These are phyloP conservation scores for Anorthoa munda DNA, from an alignment of 2,888 invertebrate genomes.

Conservation along the genomic window DNA sequence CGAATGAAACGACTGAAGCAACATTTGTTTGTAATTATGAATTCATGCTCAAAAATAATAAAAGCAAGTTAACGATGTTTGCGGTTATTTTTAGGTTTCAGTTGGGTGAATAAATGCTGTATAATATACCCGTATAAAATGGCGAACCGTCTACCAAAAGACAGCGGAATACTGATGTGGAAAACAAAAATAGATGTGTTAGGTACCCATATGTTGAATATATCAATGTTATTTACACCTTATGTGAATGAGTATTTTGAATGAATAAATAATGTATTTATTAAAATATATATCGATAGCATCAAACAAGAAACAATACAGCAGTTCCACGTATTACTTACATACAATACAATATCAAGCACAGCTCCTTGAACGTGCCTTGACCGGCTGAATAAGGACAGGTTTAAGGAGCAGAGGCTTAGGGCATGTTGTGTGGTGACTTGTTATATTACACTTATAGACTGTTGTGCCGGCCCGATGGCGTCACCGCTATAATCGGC, in stretches of 20 bases:
- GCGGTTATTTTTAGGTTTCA: conserved; percentile 20
- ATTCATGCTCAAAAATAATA: conserved; percentile 40
- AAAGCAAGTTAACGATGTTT: conserved; percentile 10
- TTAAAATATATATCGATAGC: conserved; percentile 36
- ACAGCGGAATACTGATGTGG: neutral
- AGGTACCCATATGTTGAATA: neutral
- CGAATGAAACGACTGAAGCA: conserved; percentile 28
- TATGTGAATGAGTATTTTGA: conserved; percentile 20
- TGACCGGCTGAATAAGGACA: conserved; percentile 67
- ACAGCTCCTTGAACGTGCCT: conserved; percentile 64
- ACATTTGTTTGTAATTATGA: conserved; percentile 54
- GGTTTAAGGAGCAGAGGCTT: conserved; percentile 65
- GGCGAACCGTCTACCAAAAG: conserved; percentile 2
- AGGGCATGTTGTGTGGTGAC: conserved; percentile 63
- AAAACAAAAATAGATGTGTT: neutral
- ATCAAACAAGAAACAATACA: conserved; percentile 47
- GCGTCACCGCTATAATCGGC: conserved; percentile 88
- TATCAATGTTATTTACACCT: neutral
- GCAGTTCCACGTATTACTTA: conserved; percentile 48
- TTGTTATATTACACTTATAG: conserved; percentile 63
- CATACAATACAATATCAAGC: conserved; percentile 58
- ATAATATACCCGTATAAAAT: conserved; percentile 7
- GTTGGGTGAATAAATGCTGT: conserved; percentile 9
- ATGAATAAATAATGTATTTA: conserved; percentile 39
- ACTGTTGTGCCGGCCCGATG: conserved; percentile 73